Evolutionary conservation across 2,888 invertebrate species (phyloP).

Genomic region (Pimpla rufipes): DNA sequence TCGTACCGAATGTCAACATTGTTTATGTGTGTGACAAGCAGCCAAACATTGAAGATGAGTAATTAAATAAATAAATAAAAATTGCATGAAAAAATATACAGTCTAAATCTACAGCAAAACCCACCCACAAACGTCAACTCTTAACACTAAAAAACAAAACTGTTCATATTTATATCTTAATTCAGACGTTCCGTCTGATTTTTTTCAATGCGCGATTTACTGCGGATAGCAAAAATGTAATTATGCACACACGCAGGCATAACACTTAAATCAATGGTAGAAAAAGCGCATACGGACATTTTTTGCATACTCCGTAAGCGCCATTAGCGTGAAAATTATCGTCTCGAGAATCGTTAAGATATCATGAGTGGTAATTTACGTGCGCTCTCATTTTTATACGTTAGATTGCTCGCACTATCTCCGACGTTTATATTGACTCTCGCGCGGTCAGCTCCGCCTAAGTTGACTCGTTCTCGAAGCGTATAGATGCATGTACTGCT

Average conservation of each 20-base stretch:
- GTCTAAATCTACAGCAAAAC: no score
- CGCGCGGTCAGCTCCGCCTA: slow-evolving; percentile 1
- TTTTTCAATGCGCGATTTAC: no score
- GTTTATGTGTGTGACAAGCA: no score
- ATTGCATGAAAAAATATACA: no score
- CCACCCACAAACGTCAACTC: no score
- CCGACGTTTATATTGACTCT: slow-evolving; percentile 29
- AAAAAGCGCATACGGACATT: not conserved
- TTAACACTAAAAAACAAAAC: no score
- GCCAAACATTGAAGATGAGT: no score
- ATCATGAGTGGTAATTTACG: slow-evolving; percentile 32
- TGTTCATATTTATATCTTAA: no score
- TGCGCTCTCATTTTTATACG: slow-evolving; percentile 34
- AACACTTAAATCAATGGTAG: not conserved
- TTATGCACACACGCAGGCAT: not conserved
- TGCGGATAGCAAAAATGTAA: no score
- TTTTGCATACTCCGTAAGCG: not conserved
- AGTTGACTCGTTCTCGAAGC: slow-evolving; percentile 35
- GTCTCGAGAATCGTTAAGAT: slow-evolving; percentile 35
- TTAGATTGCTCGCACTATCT: not conserved
- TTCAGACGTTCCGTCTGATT: no score
- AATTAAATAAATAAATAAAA: no score
- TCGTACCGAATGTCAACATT: no score
- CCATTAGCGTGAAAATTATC: slow-evolving; percentile 31
- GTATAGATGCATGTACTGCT: slow-evolving; percentile 8